These are phyloP conservation scores for Sebastolobus alascanus DNA, from an alignment of 2,797 vertebrate species.

Conservation along the genomic window DNA sequence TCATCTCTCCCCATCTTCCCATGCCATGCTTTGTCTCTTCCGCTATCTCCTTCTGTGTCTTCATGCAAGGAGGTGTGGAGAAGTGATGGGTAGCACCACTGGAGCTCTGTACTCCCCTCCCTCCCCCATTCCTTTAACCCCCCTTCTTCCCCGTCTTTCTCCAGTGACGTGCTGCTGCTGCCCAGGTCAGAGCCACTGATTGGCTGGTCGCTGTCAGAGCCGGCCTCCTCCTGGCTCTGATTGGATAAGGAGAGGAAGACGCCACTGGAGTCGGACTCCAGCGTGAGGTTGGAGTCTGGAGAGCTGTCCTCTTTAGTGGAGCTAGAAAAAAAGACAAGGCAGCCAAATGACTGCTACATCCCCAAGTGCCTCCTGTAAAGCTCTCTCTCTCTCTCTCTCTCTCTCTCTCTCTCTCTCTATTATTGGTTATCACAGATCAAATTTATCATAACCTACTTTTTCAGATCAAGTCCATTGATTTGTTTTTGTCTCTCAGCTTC, in stretches of 20 bases:
- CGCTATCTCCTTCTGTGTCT: conserved; percentile 26
- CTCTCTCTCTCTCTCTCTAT: background rate
- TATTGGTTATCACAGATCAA: conserved; percentile 19
- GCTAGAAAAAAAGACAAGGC: conserved; percentile 64
- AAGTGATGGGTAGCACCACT: conserved; percentile 83
- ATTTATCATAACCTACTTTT: conserved; percentile 38
- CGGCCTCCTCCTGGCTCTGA: conserved; percentile 82
- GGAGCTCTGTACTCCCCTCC: conserved; percentile 77
- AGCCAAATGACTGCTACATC: conserved; percentile 33
- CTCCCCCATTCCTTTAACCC: conserved; percentile 79
- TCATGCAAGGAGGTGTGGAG: conserved; percentile 62
- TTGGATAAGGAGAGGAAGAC: conserved; percentile 85
- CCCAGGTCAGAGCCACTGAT: conserved; percentile 81
- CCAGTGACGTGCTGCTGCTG: conserved; percentile 79
- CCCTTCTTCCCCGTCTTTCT: conserved; percentile 77
- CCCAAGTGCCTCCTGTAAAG: conserved; percentile 3
- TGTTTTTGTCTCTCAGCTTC: conserved; percentile 19
- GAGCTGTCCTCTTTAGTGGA: conserved; percentile 82
- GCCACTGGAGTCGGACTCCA: conserved; percentile 86
- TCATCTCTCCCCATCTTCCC: conserved; percentile 24
- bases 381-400: background rate
- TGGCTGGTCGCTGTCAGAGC: conserved; percentile 82
- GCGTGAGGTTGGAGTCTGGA: conserved; percentile 83
- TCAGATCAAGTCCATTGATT: conserved; percentile 37
- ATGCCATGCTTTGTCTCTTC: conserved; percentile 2